phyloP scores from a whole-genome alignment of 2,888 invertebrate genomes.

The Trilocha varians region DNA sequence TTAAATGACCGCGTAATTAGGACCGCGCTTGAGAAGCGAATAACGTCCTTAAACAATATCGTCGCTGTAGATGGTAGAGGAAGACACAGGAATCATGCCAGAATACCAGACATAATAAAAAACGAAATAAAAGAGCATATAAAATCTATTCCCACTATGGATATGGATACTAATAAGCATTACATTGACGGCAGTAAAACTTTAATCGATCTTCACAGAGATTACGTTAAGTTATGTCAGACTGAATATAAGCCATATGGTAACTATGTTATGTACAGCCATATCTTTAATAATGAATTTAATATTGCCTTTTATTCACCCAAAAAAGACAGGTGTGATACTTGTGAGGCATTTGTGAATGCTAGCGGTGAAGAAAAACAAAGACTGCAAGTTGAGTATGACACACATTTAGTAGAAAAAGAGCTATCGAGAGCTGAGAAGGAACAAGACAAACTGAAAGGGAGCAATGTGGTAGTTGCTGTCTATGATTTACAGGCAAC shows the following conservation, averaged over 20 bases:
- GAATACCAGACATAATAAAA: neutral
- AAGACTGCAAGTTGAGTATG: slow-evolving; percentile 6
- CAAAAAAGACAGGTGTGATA: slow-evolving; percentile 10
- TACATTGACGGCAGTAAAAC: slow-evolving; percentile 9
- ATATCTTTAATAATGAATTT: slow-evolving; percentile 10
- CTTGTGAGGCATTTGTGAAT: slow-evolving; percentile 2
- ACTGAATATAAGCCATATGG: slow-evolving; percentile 5
- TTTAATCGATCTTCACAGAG: slow-evolving; percentile 6
- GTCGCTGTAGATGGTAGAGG: too few relatives aligned
- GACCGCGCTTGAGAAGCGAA: too few relatives aligned
- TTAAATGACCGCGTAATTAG: too few relatives aligned
- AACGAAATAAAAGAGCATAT: neutral
- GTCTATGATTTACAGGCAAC: slow-evolving; percentile 12
- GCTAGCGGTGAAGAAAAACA: too few relatives aligned
- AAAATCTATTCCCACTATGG: too few relatives aligned
- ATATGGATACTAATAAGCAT: slow-evolving; percentile 2
- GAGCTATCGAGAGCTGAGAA: slow-evolving; percentile 9
- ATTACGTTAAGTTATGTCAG: slow-evolving; percentile 3
- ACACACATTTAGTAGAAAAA: slow-evolving; percentile 9
- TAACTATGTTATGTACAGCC: slow-evolving; percentile 7
- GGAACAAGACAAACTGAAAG: slow-evolving; percentile 10
- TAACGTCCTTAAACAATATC: too few relatives aligned
- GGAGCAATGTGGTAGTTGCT: slow-evolving; percentile 5
- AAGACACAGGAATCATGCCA: neutral
- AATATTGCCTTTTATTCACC: slow-evolving; percentile 9